Percentiles rank a stretch among this genome's conserved stretches.
phyloP scores from a whole-genome alignment of 2,113 vertebrate genomes.

The Elephas maximus region DNA sequence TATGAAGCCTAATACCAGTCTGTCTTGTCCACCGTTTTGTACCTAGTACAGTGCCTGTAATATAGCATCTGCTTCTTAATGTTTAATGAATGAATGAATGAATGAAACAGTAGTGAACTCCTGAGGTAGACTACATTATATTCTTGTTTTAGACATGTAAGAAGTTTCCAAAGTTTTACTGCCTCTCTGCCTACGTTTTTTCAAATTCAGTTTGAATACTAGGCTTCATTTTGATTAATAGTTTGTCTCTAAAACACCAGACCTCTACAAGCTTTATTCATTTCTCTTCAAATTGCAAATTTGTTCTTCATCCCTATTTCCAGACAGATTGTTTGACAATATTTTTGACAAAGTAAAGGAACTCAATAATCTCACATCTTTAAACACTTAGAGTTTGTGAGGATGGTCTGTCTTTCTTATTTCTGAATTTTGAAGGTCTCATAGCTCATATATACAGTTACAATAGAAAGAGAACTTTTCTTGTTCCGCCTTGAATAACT shows the following conservation, averaged over 20 bases:
- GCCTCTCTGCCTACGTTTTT: neutral
- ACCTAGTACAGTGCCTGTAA: neutral
- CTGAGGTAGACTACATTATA: neutral
- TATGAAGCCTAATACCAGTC: neutral
- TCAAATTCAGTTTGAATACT: neutral
- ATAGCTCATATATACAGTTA: neutral
- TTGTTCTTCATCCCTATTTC: neutral
- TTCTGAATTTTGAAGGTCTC: slow-evolving; percentile 14
- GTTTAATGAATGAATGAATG: neutral
- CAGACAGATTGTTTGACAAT: neutral
- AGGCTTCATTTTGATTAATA: slow-evolving; percentile 2
- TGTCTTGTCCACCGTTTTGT: neutral
- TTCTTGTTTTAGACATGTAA: neutral
- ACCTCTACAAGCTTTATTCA: neutral
- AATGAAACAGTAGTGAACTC: neutral
- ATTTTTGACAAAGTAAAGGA: neutral
- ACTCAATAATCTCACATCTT: neutral
- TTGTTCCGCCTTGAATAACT: neutral
- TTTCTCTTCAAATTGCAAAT: slow-evolving; percentile 23
- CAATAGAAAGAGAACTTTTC: neutral
- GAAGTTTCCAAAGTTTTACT: neutral
- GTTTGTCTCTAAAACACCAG: neutral
- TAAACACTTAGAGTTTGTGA: neutral
- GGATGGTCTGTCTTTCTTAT: neutral
- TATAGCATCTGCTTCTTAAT: neutral